These are phyloP conservation scores for Percina caprodes DNA, from an alignment of 2,113 vertebrate species.

Conservation along the genomic window DNA sequence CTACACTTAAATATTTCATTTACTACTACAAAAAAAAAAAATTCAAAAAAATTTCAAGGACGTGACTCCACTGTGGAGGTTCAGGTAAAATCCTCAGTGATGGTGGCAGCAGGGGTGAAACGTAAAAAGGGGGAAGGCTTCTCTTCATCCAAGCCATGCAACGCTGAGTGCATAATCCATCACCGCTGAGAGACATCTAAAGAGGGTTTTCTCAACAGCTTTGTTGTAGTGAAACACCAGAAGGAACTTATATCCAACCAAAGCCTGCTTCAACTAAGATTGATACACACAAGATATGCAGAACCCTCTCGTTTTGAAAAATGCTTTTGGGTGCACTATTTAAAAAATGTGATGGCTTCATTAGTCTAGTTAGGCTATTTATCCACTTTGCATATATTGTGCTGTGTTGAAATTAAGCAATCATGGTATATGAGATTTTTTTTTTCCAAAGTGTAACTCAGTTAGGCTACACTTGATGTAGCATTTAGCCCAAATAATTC, in stretches of 20 bases:
- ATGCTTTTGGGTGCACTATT: constrained; percentile 38
- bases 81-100: constrained; percentile 61
- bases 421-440: constrained; percentile 50
- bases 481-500: constrained; percentile 33
- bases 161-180: constrained; percentile 79
- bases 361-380: constrained; percentile 55
- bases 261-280: constrained; percentile 58
- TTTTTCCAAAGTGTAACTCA: constrained; percentile 24
- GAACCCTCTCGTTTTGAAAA: constrained; percentile 22
- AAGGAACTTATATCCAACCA: constrained; percentile 66
- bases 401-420: constrained; percentile 44
- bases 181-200: constrained; percentile 75
- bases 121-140: constrained; percentile 64
- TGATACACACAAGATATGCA: constrained; percentile 47
- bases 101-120: constrained; percentile 63
- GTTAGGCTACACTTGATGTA: constrained; percentile 50
- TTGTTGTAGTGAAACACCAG: constrained; percentile 76
- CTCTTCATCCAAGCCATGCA: constrained; percentile 67
- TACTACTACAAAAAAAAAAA: not conserved
- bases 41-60: constrained; percentile 8
- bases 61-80: constrained; percentile 29
- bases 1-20: constrained; percentile 6
- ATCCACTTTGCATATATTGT: constrained; percentile 51
- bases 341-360: constrained; percentile 45
- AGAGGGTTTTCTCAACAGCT: constrained; percentile 76